Base-by-base conservation (phyloP, 2,888 invertebrate species). In the Blera fallax region DNA sequence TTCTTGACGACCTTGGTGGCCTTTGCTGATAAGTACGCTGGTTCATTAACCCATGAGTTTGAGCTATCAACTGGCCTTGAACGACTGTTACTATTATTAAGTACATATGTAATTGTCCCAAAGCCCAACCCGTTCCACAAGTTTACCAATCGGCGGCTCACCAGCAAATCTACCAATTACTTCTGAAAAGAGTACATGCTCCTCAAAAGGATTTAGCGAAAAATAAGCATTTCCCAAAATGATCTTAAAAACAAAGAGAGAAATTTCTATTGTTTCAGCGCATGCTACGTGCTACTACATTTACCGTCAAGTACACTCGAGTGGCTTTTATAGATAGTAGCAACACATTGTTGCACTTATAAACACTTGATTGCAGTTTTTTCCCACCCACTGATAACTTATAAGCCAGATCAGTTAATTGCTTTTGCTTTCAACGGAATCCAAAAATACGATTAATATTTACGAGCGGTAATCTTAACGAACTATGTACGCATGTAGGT, bases 401-500 rank as follows among this genome's bases (percentile, higher is more conserved):
- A 14, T 24, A 40, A 40, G 24, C 5, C 14, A 14, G 14, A 16
- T 21, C n/a, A 74, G 21, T 11, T 14, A 54, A 64, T 64, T 54
- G 52, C 11, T 64, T 74, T 64, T 74, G 74, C 62, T 64, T 54
- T 54, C 27, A 52, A 48, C n/a, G 16, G 14, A 62, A 16, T 62
- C 7, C 10, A 21, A 73, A 40, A 50, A 18, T 6, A 43, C 5
- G 6, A 11, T 43, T 40, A 32, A 32, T 24, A 43, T 54, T 73
- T 50, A 54, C 40, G 7, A 48, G 7, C 14, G 7, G 21, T 32
- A 74, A 16, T 60, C 58, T 60, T 16, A 62, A 50, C 73, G 50
- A 62, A 52, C 52, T 21, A 32, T 60, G 32, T 54, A 11, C 24
- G 4, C 24, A 24, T 4, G 2, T 24, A 3, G 4, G 24, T 24